A percentile compares a stretch with the other conserved stretches of the same genome.
phyloP scores from a whole-genome alignment of 2,888 invertebrate genomes.

The Tetramorium bicarinatum region DNA sequence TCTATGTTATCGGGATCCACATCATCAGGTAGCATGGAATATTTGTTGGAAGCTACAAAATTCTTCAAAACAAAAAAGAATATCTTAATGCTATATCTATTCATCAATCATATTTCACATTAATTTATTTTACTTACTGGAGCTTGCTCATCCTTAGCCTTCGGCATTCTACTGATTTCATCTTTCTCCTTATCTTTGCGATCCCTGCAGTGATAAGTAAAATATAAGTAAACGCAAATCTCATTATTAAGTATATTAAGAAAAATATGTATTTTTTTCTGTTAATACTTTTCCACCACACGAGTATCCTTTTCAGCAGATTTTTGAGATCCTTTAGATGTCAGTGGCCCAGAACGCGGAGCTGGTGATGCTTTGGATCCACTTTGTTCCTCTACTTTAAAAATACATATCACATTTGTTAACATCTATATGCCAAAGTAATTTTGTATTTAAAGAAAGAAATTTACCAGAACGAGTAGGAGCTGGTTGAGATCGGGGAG shows the following conservation, averaged over 20 bases:
- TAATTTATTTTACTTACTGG: slow-evolving; percentile 88
- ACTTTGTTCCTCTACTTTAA: slow-evolving; percentile 71
- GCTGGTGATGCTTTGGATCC: slow-evolving; percentile 75
- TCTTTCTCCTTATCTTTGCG: slow-evolving; percentile 84
- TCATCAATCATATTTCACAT: background rate
- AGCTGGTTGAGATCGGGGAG: slow-evolving; percentile 70
- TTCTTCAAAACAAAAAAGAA: slow-evolving; percentile 87
- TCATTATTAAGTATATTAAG: background rate
- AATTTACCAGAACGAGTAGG: slow-evolving; percentile 76
- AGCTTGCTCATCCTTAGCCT: slow-evolving; percentile 91
- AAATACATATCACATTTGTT: slow-evolving; percentile 1
- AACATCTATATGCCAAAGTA: background rate
- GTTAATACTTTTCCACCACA: slow-evolving; percentile 74
- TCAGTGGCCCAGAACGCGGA: slow-evolving; percentile 63
- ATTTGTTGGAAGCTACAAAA: slow-evolving; percentile 93
- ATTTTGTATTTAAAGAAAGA: slow-evolving; percentile 23
- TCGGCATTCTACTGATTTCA: slow-evolving; percentile 89
- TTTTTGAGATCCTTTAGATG: slow-evolving; percentile 68
- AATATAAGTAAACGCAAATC: background rate
- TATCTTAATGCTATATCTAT: background rate
- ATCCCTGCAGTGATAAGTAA: slow-evolving; percentile 69
- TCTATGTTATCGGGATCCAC: slow-evolving; percentile 88
- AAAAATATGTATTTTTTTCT: background rate
- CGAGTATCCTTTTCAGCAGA: slow-evolving; percentile 73
- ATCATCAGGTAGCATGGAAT: slow-evolving; percentile 91